Evolutionary conservation across 1,140 invertebrate species (phyloP).

Genomic region (Anthonomus grandis): DNA sequence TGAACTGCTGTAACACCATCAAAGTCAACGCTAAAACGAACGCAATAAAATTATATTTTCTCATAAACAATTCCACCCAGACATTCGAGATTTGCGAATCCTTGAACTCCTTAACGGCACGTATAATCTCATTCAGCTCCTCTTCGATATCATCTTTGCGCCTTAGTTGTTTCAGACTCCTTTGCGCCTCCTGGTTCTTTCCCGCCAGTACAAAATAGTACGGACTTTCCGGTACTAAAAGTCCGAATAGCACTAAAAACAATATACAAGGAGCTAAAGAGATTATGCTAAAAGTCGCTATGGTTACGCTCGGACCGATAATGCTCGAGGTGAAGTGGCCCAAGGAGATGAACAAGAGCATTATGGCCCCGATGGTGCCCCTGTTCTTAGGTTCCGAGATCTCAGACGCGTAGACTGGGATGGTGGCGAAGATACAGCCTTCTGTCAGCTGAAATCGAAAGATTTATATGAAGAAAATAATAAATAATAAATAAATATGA

Average conservation of each 20-base stretch:
- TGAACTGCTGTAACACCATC: constrained; percentile 70
- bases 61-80: constrained; percentile 14
- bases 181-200: constrained; percentile 57
- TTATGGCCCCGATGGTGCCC: constrained; percentile 31
- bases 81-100: constrained; percentile 36
- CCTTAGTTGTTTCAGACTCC: constrained; percentile 61
- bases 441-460: constrained; percentile 36
- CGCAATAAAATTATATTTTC: constrained; percentile 55
- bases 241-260: constrained; percentile 54
- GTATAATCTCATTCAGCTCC: constrained; percentile 20
- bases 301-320: constrained; percentile 58
- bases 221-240: constrained; percentile 70
- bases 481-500: too few species aligned
- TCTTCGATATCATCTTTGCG: constrained; percentile 41
- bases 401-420: constrained; percentile 54
- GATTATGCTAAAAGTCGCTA: constrained; percentile 54
- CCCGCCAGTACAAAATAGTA: constrained; percentile 61
- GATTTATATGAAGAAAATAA: not conserved
- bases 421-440: constrained; percentile 50
- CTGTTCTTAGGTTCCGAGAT: constrained; percentile 46
- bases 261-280: constrained; percentile 52
- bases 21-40: constrained; percentile 64
- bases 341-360: constrained; percentile 31
- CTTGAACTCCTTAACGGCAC: constrained; percentile 28
- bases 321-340: constrained; percentile 49